Evolutionary conservation across 2,888 invertebrate genomes (phyloP).

Genomic region (Drosophila fungiperda): DNA sequence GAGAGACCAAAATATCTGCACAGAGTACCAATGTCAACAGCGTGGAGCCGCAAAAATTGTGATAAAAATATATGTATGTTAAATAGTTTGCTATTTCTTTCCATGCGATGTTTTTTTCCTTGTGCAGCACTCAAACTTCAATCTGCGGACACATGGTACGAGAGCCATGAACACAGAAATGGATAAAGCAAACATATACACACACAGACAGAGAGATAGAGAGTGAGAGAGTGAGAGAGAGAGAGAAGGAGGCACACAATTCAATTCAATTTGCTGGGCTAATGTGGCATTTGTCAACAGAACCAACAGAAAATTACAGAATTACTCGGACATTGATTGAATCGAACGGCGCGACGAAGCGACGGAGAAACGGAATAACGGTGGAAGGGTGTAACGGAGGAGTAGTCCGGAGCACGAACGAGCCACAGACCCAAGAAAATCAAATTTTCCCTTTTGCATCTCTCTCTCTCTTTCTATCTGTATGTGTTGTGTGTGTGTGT

Average conservation of each 20-base stretch:
- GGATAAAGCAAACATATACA: conserved; percentile 9
- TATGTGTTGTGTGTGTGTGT: conserved; percentile 9
- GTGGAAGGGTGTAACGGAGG: not conserved
- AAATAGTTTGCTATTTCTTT: conserved; percentile 57
- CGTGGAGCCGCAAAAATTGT: conserved; percentile 72
- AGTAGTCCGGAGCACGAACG: conserved; percentile 20
- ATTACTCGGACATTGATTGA: conserved; percentile 82
- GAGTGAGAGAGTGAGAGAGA: accelerated
- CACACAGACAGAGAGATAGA: conserved; percentile 14
- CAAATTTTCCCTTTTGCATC: not conserved
- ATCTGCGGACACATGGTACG: conserved; percentile 35
- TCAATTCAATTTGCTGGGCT: conserved; percentile 80
- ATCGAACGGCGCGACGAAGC: conserved; percentile 60
- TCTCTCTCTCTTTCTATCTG: not conserved
- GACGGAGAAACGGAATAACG: conserved; percentile 2
- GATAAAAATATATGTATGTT: conserved; percentile 74
- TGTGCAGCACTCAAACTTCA: conserved; percentile 61
- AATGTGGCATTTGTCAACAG: conserved; percentile 80
- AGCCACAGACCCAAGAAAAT: conserved; percentile 8
- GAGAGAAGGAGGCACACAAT: conserved; percentile 45
- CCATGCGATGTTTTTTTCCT: not conserved
- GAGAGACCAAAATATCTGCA: conserved; percentile 30
- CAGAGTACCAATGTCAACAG: conserved; percentile 58
- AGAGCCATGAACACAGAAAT: conserved; percentile 15
- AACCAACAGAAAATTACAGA: conserved; percentile 77